phyloP scores from a whole-genome alignment of 2,113 vertebrate genomes.

The Chascanopsetta lugubris region DNA sequence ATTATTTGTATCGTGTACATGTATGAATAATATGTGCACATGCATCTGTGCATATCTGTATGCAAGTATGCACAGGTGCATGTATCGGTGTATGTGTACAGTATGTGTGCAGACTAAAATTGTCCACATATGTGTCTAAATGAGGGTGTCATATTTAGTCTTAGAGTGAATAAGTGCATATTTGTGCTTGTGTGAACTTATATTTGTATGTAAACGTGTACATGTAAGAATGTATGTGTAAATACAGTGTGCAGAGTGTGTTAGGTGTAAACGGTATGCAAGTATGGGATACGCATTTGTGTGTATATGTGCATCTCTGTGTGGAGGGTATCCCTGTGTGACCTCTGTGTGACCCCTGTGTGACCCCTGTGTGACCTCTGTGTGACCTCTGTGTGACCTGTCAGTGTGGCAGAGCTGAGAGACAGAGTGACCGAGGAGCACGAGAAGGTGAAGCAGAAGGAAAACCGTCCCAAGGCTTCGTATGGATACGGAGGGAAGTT shows the following conservation, averaged over 20 bases:
- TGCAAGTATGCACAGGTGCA: not conserved
- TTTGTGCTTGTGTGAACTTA: too few relatives aligned
- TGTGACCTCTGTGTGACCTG: conserved; percentile 6
- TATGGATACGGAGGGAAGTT: conserved; percentile 97
- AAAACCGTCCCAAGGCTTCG: conserved; percentile 89
- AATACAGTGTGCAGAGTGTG: too few relatives aligned
- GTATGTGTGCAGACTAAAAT: too few relatives aligned
- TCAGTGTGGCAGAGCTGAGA: conserved; percentile 89
- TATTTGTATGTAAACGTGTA: not conserved
- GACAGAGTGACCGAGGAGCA: conserved; percentile 89
- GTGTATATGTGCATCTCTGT: not conserved
- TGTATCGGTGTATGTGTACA: not conserved
- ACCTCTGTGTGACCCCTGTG: not conserved
- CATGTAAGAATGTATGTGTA: not conserved
- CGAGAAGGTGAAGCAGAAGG: conserved; percentile 88
- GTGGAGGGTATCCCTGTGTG: too few relatives aligned
- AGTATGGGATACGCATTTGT: too few relatives aligned
- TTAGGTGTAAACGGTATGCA: too few relatives aligned
- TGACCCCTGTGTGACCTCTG: too few relatives aligned
- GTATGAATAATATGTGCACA: too few relatives aligned
- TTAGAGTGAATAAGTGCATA: too few relatives aligned
- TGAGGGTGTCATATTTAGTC: too few relatives aligned
- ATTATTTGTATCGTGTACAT: not conserved
- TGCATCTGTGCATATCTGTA: not conserved
- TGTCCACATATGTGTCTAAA: too few relatives aligned